These are phyloP conservation scores for Scaptodrosophila latifasciaeformis DNA, from an alignment of 2,888 invertebrate species.

Conservation along the genomic window DNA sequence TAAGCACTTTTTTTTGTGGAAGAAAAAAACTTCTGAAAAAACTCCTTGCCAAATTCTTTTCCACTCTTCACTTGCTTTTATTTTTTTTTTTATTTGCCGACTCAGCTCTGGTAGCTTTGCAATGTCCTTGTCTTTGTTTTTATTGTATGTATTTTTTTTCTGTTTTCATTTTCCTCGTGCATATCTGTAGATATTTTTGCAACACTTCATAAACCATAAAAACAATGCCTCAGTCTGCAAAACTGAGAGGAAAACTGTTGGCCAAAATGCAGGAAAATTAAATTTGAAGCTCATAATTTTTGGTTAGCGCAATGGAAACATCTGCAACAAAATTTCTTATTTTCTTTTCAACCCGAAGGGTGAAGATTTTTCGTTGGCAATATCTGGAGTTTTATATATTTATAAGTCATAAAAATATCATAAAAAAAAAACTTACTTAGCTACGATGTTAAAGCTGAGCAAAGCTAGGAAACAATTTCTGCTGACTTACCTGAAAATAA, in stretches of 20 bases:
- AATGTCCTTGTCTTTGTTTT: slow-evolving; percentile 7
- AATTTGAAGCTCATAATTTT: slow-evolving; percentile 59
- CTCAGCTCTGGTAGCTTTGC: slow-evolving; percentile 33
- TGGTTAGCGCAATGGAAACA: slow-evolving; percentile 32
- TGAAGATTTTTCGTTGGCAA: neutral
- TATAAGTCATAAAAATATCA: neutral
- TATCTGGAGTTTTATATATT: neutral
- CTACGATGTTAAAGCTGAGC: no score
- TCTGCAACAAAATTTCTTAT: slow-evolving; percentile 27
- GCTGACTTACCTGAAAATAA: neutral
- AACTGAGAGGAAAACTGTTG: slow-evolving; percentile 28
- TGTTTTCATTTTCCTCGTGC: slow-evolving; percentile 39
- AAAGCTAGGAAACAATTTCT: no score
- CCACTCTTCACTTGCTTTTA: neutral
- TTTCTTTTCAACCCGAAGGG: neutral
- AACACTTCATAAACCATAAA: slow-evolving; percentile 66
- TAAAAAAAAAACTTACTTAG: no score
- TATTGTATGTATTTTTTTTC: slow-evolving; percentile 23
- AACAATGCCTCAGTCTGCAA: slow-evolving; percentile 23
- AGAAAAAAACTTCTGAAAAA: no score
- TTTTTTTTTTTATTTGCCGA: slow-evolving; percentile 31
- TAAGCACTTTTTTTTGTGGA: neutral
- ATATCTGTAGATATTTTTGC: slow-evolving; percentile 54
- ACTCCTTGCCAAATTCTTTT: no score
- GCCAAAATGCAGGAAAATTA: slow-evolving; percentile 55